These are phyloP conservation scores for Stictocephala bisonia DNA, from an alignment of 2,888 invertebrate genomes.

Conservation along the genomic window DNA sequence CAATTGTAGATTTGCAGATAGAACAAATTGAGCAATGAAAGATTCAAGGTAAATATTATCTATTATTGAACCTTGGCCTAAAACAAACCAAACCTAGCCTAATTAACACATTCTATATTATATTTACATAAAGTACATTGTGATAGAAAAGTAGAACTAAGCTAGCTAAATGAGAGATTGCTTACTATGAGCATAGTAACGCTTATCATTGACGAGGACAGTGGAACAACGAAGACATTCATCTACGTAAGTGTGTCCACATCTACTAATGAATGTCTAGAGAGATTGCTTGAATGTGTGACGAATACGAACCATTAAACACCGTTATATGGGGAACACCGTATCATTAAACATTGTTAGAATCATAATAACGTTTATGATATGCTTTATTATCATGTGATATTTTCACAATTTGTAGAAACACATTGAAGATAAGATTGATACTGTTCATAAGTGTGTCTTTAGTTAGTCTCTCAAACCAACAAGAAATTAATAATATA, in stretches of 20 bases:
- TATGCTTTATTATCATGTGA: no score
- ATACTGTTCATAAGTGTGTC: no score
- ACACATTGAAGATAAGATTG: no score
- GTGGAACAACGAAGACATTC: no score
- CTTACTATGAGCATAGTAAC: not conserved
- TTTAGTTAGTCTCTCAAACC: no score
- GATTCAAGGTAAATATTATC: constrained; percentile 8
- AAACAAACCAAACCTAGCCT: not conserved
- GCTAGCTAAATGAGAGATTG: not conserved
- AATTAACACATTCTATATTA: constrained; percentile 5
- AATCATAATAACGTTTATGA: not conserved
- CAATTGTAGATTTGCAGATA: no score
- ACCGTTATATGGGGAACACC: not conserved
- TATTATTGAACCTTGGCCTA: not conserved
- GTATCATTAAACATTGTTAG: not conserved
- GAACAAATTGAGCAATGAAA: constrained; percentile 28
- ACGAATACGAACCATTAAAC: not conserved
- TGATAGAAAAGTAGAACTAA: constrained; percentile 40
- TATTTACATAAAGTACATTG: constrained; percentile 40
- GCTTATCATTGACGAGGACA: no score
- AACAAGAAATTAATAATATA: no score
- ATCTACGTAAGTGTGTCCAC: no score
- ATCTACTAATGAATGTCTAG: no score
- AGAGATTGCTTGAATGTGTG: not conserved
- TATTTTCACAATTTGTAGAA: no score